Base-by-base conservation (phyloP, 2,797 vertebrate genomes). In the Podarcis lilfordi region DNA sequence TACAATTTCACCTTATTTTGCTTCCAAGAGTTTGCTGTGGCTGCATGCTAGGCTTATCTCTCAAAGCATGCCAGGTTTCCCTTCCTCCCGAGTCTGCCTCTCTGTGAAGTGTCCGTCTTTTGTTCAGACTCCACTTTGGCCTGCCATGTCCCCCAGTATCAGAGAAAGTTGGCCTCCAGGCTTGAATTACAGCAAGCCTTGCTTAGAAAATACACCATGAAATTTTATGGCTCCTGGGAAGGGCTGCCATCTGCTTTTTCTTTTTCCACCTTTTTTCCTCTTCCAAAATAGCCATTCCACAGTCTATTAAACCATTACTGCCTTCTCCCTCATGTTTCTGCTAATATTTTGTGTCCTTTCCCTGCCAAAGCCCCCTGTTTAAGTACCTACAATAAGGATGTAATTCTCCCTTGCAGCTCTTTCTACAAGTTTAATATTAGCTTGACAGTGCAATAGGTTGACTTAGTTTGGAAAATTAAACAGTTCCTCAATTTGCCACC, bases 201-300 rank as follows among this genome's bases (percentile, higher is more conserved):
- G 98, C 98, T 97, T 96, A 96, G 97, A 98, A 98, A 98, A 98
- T 95, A 96, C 94, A 96, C 97, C 98, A 97, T 98, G 98, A 99
- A 98, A 99, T 98, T 98, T 97, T 96, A 96, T 95, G 98, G 96
- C 97, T 98, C 97, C 97, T 97, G 96, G 84, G 83, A 95, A 97
- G 92, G 81, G 90, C 91, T 93, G 87, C 97, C 98, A 98, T 98
- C 97, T 98, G 97, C 97, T 96, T 97, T 96, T 96, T 94, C 93
- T 96, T 94, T 87, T 59, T 11, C 0, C 68, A 35, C 32, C 4
- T 89, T 86, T 81, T 84, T 82, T 89, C 79, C 80, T 89, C 90
- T 32, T 29, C 8, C n/a, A 19, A 55, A 72, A 93, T 94, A 87
- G 93, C 92, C 83, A 87, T 93, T 95, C 88, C 89, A 91, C 91